These are phyloP conservation scores for Boulengeromyrus knoepffleri DNA, from an alignment of 2,113 vertebrate genomes.

Conservation along the genomic window DNA sequence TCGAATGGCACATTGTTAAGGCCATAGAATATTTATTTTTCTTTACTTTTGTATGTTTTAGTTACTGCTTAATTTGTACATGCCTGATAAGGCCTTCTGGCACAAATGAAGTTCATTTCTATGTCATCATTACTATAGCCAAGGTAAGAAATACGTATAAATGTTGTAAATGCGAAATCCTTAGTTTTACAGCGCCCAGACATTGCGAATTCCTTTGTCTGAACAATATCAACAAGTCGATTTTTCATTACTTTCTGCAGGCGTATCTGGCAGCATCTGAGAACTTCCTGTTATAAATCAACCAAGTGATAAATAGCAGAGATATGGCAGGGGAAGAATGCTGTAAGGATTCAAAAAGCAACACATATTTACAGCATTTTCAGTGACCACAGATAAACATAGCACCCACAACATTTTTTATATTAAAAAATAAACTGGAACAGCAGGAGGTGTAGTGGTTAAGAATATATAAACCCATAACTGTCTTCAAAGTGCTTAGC, in stretches of 20 bases:
- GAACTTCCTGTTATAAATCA: constrained; percentile 1
- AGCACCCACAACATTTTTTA: not conserved
- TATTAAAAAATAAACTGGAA: constrained; percentile 24
- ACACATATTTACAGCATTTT: not conserved
- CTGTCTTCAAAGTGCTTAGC: not conserved
- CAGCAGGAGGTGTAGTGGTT: constrained; percentile 9
- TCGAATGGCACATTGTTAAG: not conserved
- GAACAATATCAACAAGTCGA: constrained; percentile 7
- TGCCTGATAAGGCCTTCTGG: not conserved
- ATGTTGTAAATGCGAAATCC: not conserved
- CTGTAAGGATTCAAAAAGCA: not conserved
- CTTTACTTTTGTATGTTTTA: not conserved
- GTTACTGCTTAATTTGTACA: not conserved
- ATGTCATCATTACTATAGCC: not conserved
- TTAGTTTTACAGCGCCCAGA: not conserved
- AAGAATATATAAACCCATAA: not conserved
- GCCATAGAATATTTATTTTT: not conserved
- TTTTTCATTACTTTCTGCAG: constrained; percentile 1
- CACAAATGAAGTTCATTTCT: not conserved
- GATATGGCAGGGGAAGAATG: not conserved
- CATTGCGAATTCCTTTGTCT: not conserved
- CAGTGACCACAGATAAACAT: not conserved
- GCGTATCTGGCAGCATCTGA: constrained; percentile 4
- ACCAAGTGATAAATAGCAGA: not conserved
- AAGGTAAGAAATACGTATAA: not conserved